Percentiles rank a stretch among this genome's conserved stretches.
These are phyloP conservation scores for Danionella cerebrum DNA, from an alignment of 2,113 vertebrate genomes.

Conservation along the genomic window DNA sequence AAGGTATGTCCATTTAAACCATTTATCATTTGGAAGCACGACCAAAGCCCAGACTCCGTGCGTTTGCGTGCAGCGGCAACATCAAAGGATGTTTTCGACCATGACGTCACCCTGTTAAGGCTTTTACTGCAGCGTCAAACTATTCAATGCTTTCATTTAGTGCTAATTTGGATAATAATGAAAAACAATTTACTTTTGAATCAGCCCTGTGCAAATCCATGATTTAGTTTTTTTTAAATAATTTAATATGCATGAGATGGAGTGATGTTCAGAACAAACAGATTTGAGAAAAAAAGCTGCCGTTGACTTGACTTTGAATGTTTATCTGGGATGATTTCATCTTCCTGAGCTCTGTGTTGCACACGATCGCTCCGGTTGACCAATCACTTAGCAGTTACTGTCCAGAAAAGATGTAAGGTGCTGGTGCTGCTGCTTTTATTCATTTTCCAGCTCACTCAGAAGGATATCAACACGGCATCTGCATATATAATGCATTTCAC, in stretches of 20 bases:
- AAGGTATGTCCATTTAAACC: conserved; percentile 68
- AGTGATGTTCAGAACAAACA: too few relatives aligned
- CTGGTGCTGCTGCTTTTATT: not conserved
- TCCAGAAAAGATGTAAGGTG: not conserved
- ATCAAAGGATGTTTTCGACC: not conserved
- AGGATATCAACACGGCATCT: not conserved
- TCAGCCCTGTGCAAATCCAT: too few relatives aligned
- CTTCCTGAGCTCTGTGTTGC: not conserved
- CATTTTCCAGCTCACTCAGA: not conserved
- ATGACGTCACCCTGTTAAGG: conserved; percentile 3
- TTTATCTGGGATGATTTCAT: conserved; percentile 11
- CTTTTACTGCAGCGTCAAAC: conserved; percentile 5
- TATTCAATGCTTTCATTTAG: too few relatives aligned
- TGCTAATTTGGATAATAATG: not conserved
- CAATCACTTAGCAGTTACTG: conserved; percentile 13
- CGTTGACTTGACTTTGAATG: too few relatives aligned
- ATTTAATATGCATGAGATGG: too few relatives aligned
- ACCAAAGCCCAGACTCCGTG: not conserved
- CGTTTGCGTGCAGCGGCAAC: not conserved
- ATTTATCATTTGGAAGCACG: not conserved
- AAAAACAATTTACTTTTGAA: too few relatives aligned
- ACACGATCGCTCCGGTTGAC: not conserved
- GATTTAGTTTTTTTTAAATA: too few relatives aligned
- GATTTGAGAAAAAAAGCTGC: too few relatives aligned
- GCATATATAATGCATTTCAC: not conserved